These are phyloP conservation scores for Chloroceryle amazona DNA, from an alignment of 2,797 vertebrate species.

Conservation along the genomic window DNA sequence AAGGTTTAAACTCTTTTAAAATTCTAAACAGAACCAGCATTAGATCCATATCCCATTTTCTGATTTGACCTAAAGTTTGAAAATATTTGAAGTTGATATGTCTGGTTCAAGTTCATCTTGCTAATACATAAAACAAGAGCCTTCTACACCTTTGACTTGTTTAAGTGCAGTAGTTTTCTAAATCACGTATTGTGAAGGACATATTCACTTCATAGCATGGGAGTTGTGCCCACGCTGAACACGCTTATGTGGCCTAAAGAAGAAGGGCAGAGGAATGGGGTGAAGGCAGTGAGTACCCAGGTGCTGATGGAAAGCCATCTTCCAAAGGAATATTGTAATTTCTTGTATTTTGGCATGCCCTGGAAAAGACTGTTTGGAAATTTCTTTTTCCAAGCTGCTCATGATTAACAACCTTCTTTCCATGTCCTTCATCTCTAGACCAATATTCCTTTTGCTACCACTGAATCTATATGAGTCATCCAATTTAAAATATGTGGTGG, in stretches of 20 bases:
- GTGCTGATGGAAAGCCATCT: background rate
- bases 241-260: accelerated
- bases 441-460: background rate
- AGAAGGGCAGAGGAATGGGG: background rate
- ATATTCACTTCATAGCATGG: background rate
- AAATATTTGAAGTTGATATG: background rate
- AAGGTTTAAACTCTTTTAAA: background rate
- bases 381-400: background rate
- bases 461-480: background rate
- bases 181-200: background rate
- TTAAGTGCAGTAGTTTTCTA: background rate
- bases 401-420: slow-evolving; percentile 42
- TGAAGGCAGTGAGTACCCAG: background rate
- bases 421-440: background rate
- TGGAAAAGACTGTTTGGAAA: background rate
- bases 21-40: background rate
- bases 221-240: background rate
- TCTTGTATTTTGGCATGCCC: background rate
- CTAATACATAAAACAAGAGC: background rate
- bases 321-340: background rate
- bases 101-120: background rate
- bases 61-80: background rate
- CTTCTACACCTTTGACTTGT: background rate
- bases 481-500: background rate
- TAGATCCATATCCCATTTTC: background rate